These are phyloP conservation scores for Sphyrna mokarran DNA, from an alignment of 2,113 vertebrate genomes.

Conservation along the genomic window DNA sequence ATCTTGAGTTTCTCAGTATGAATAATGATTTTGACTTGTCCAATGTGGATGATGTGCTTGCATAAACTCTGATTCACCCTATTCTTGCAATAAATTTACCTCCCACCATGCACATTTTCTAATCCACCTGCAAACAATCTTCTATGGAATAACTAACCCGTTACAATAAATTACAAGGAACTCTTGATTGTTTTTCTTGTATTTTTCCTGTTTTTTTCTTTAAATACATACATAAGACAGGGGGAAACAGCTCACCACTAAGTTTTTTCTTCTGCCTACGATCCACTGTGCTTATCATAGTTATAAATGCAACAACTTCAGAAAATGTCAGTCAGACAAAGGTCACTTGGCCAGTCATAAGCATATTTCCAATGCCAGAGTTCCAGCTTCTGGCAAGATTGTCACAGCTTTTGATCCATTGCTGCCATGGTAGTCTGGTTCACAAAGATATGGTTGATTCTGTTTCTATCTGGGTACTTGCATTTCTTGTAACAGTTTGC, in stretches of 20 bases:
- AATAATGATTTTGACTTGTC: background rate
- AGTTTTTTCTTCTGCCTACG: background rate
- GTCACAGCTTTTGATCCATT: background rate
- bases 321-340: background rate
- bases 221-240: background rate
- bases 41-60: background rate
- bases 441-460: background rate
- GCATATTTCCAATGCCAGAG: background rate
- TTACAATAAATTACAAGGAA: background rate
- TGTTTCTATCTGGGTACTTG: background rate
- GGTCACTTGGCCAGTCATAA: background rate
- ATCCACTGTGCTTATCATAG: background rate
- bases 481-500: background rate
- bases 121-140: background rate
- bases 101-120: background rate
- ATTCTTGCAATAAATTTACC: conserved; percentile 4
- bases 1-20: background rate
- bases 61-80: background rate
- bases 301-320: background rate
- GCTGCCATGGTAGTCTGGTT: background rate
- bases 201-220: background rate
- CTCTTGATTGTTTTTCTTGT: background rate
- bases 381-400: background rate
- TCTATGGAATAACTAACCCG: background rate
- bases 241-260: background rate